A percentile compares a stretch with the other conserved stretches of the same genome.
Evolutionary conservation across 2,113 vertebrate genomes (phyloP).

Genomic region (Rhizomys pruinosus): DNA sequence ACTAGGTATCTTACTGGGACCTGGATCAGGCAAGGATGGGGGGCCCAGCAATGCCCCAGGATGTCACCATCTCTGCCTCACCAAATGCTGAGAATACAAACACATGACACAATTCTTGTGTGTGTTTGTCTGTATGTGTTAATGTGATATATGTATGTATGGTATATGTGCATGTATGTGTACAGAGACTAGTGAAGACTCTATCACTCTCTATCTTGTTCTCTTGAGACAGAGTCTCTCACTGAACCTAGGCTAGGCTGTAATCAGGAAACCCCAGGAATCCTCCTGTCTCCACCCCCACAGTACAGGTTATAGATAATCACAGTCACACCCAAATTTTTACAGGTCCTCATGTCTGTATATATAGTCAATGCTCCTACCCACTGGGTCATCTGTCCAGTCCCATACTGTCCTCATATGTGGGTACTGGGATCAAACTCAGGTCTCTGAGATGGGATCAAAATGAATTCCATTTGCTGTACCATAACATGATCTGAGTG

Average conservation of each 20-base stretch:
- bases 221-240: neutral
- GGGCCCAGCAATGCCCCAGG: neutral
- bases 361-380: too few relatives aligned
- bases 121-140: neutral
- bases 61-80: neutral
- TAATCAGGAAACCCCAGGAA: neutral
- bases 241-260: neutral
- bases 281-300: neutral
- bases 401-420: neutral
- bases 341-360: neutral
- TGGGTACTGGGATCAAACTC: neutral
- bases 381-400: neutral
- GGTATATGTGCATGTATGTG: neutral
- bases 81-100: neutral
- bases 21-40: neutral
- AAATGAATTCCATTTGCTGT: neutral
- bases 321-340: too few relatives aligned
- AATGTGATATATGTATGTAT: neutral
- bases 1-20: too few relatives aligned
- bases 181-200: too few relatives aligned
- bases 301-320: neutral
- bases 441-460: neutral
- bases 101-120: neutral
- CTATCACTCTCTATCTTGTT: neutral
- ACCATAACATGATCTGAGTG: neutral